Evolutionary conservation across 1,140 invertebrate species (phyloP), one percentile per base, ranked within the genome.

Genomic region (Phymorhynchus buccinoides): DNA sequence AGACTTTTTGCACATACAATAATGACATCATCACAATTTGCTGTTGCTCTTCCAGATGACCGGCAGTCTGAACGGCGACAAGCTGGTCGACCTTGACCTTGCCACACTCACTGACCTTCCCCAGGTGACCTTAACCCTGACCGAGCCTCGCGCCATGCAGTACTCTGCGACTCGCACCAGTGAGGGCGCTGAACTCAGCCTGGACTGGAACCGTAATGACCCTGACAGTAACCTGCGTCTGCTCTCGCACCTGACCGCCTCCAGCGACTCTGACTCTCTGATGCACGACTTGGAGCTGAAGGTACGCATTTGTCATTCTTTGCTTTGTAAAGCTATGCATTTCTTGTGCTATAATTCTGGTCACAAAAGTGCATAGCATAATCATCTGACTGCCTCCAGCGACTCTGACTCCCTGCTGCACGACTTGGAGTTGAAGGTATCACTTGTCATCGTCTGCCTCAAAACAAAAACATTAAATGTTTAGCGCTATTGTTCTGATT

Each of bases 121-220:
- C 77, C 39, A 79, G 44, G n/a, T 79, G 22, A 79, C 77, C 77
- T 9, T 79, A n/a, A 79, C 27, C 77, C 42, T 79, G 41, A 48
- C 12, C 3, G 44, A 79, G 42, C 77, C 77, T 44, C 35, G 35
- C 77, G 27, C n/a, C 42, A 79, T 79, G 77, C 41, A 44, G 77
- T 79, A 79, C 77, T 52, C 77, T 0, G 7, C 27, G n/a, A 12
- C 77, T 30, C 41, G 77, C 42, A 79, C 77, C 42, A 35, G n/a
- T 52, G 77, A 79, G 39, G 77, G 77, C n/a, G 77, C 77, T 16
- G 41, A 79, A 22, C 27, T 52, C 42, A 52, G 3, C 32, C 42
- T 79, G 27, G 77, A 79, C 77, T 79, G 77, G 77, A 30, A 79
- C 77, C 77, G 77, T 22, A 79, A 79, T 44, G 42, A 79, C 77